Conservation (phyloP, 2,888 invertebrate species). For the Geophilus truncorum region DNA sequence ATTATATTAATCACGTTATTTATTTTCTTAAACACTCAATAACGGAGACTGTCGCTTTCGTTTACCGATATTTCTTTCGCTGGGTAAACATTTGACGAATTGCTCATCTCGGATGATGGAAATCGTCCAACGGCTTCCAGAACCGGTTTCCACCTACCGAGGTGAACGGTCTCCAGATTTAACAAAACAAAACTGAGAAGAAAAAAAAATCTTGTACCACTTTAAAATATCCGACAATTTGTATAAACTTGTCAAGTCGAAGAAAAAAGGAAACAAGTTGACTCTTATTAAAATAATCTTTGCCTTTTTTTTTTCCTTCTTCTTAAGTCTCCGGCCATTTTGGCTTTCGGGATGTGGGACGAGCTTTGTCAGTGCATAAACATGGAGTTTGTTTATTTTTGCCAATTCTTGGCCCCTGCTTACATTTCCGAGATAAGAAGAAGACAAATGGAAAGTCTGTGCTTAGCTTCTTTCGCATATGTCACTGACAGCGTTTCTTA, state of each 20-base stretch:
- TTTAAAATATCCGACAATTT: background rate
- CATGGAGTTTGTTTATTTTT: slow-evolving; percentile 8
- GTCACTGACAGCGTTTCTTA: slow-evolving; percentile 1
- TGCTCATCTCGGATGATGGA: background rate
- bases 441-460: slow-evolving; percentile 17
- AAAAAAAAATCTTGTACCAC: background rate
- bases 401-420: slow-evolving; percentile 4
- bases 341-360: background rate
- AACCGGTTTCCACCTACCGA: background rate
- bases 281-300: slow-evolving; percentile 4
- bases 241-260: background rate
- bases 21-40: too few relatives aligned
- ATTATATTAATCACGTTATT: too few relatives aligned
- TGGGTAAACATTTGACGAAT: too few relatives aligned
- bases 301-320: background rate
- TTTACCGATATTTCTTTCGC: too few relatives aligned
- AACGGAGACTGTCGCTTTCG: too few relatives aligned
- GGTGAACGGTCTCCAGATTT: background rate
- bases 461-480: background rate
- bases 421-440: slow-evolving; percentile 1
- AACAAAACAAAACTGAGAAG: background rate
- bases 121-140: too few relatives aligned
- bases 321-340: background rate
- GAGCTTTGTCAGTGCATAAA: slow-evolving; percentile 12
- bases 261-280: background rate